These are phyloP conservation scores for Pachypeltis micranthus DNA, from an alignment of 1,140 invertebrate species.

Conservation along the genomic window DNA sequence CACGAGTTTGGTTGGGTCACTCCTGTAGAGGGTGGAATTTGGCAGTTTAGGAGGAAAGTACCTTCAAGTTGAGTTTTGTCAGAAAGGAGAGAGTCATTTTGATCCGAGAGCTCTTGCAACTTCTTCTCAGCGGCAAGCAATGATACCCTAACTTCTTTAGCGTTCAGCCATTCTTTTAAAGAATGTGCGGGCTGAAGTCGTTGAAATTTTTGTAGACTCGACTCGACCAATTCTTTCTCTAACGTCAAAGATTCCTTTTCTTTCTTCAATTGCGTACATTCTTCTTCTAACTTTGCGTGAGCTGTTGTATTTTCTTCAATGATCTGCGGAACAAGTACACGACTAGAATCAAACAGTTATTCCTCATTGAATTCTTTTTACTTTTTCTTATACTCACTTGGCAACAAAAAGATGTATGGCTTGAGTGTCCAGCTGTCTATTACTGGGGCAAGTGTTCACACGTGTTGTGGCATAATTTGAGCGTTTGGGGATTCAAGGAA, in stretches of 20 bases:
- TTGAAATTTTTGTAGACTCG: slow-evolving; percentile 14
- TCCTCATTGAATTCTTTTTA: no score
- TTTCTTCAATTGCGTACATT: slow-evolving; percentile 35
- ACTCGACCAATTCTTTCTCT: slow-evolving; percentile 18
- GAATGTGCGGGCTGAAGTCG: slow-evolving; percentile 6
- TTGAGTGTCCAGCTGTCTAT: no score
- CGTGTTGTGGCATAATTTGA: no score
- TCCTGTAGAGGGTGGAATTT: no score
- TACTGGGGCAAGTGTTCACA: no score
- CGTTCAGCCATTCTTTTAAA: slow-evolving; percentile 4
- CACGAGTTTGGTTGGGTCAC: no score
- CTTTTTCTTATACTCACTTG: no score
- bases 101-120: slow-evolving; percentile 22
- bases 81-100: slow-evolving; percentile 24
- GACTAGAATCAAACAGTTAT: slow-evolving; percentile 14
- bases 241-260: slow-evolving; percentile 33
- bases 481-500: no score
- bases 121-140: slow-evolving; percentile 20
- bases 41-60: slow-evolving; percentile 6
- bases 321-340: slow-evolving; percentile 17
- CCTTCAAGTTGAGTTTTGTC: slow-evolving; percentile 26
- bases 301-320: slow-evolving; percentile 26
- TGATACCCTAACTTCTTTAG: slow-evolving; percentile 21
- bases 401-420: no score
- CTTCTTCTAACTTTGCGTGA: slow-evolving; percentile 35